These are phyloP conservation scores for Albula glossodonta DNA, from an alignment of 2,113 vertebrate genomes.

Conservation along the genomic window DNA sequence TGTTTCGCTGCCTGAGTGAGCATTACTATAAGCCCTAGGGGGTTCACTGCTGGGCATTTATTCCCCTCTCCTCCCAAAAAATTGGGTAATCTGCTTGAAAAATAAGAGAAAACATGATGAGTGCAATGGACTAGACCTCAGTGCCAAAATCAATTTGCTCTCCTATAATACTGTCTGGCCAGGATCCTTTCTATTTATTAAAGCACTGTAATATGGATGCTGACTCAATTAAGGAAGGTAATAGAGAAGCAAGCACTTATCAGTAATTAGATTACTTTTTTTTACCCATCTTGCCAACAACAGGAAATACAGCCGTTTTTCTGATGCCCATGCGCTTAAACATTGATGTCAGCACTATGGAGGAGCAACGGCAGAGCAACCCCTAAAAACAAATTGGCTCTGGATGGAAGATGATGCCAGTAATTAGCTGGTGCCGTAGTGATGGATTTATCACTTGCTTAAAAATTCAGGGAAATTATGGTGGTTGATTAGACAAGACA, in stretches of 20 bases:
- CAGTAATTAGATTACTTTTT: constrained; percentile 62
- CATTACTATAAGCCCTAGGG: background rate
- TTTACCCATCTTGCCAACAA: constrained; percentile 34
- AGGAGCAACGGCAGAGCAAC: background rate
- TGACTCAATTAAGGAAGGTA: constrained; percentile 58
- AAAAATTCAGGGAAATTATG: constrained; percentile 3
- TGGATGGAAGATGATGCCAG: background rate
- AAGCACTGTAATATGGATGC: constrained; percentile 59
- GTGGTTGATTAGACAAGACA: constrained; percentile 14
- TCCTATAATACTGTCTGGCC: constrained; percentile 56
- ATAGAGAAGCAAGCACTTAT: constrained; percentile 62
- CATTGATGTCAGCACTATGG: background rate
- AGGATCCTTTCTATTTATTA: constrained; percentile 63
- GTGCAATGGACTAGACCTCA: constrained; percentile 33
- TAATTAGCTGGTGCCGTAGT: constrained; percentile 18
- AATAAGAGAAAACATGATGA: constrained; percentile 54
- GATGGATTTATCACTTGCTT: background rate
- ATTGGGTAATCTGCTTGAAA: constrained; percentile 37
- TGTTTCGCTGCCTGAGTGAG: background rate
- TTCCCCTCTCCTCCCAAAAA: background rate
- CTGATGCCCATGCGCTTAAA: background rate
- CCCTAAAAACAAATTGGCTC: constrained; percentile 1
- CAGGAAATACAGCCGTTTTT: constrained; percentile 30
- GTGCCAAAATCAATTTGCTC: constrained; percentile 63
- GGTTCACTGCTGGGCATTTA: background rate